Conservation (phyloP, 2,888 invertebrate species). For the Iselma pallidipennis region DNA sequence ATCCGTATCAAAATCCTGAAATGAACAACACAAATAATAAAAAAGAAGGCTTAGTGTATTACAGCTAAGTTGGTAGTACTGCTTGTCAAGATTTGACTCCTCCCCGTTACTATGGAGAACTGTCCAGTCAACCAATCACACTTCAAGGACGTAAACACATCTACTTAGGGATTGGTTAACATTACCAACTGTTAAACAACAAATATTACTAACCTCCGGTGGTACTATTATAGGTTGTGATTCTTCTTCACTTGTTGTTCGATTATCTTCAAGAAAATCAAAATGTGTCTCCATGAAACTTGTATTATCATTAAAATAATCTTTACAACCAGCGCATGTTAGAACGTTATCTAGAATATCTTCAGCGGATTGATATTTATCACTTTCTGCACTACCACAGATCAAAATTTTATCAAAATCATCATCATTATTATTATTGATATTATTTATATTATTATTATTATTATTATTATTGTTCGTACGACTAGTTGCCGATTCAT, state of each 20-base stretch:
- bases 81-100: no score
- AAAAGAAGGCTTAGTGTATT: not conserved
- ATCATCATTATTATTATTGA: slow-evolving; percentile 4
- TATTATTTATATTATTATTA: not conserved
- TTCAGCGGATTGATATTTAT: slow-evolving; percentile 62
- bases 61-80: not conserved
- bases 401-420: slow-evolving; percentile 9
- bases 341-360: slow-evolving; percentile 57
- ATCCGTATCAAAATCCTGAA: slow-evolving; percentile 52
- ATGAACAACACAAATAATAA: slow-evolving; percentile 20
- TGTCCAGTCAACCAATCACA: no score
- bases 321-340: slow-evolving; percentile 51
- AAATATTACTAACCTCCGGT: not conserved
- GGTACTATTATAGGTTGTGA: not conserved
- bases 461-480: slow-evolving; percentile 23
- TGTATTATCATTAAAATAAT: slow-evolving; percentile 50
- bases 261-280: slow-evolving; percentile 41
- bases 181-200: no score
- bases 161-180: no score
- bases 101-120: no score
- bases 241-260: not conserved
- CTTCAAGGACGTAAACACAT: no score
- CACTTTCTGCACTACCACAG: slow-evolving; percentile 38
- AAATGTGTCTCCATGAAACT: slow-evolving; percentile 53
- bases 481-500: slow-evolving; percentile 57